phyloP scores from a whole-genome alignment of 1,140 invertebrate species.

The Brachionus asplanchnoidis region DNA sequence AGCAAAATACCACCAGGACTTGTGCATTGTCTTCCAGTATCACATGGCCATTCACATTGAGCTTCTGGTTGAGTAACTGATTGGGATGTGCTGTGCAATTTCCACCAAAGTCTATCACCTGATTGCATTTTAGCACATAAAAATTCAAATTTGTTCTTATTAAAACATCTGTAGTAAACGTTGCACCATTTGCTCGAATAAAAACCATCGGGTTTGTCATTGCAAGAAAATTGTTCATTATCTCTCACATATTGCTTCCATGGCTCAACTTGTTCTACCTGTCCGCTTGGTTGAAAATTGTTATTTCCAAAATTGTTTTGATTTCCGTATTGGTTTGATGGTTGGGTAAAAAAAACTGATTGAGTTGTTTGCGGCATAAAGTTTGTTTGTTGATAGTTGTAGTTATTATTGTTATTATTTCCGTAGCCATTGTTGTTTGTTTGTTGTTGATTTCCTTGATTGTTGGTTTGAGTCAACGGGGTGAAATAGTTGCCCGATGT shows the following conservation, averaged over 20 bases:
- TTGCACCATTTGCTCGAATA: slow-evolving; percentile 41
- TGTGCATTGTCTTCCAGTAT: slow-evolving; percentile 18
- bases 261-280: slow-evolving; percentile 36
- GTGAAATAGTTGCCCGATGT: slow-evolving; percentile 16
- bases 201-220: slow-evolving; percentile 24
- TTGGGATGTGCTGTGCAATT: slow-evolving; percentile 5
- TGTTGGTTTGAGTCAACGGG: background rate
- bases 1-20: slow-evolving; percentile 34
- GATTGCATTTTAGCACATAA: slow-evolving; percentile 4
- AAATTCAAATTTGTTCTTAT: slow-evolving; percentile 18
- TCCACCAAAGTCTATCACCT: slow-evolving; percentile 40
- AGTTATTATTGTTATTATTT: background rate
- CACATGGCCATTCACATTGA: slow-evolving; percentile 38
- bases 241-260: slow-evolving; percentile 38
- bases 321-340: background rate
- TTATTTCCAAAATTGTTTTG: background rate
- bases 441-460: background rate
- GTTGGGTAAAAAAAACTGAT: background rate
- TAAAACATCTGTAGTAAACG: slow-evolving; percentile 37
- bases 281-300: background rate
- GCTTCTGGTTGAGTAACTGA: slow-evolving; percentile 3
- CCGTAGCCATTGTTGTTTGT: background rate
- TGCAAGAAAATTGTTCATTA: slow-evolving; percentile 39
- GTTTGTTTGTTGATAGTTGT: background rate
- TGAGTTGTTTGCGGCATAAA: background rate